Evolutionary conservation across 2,797 vertebrate species (phyloP), one percentile per base, ranked within the genome.

Genomic region (Nannoperca obscura): DNA sequence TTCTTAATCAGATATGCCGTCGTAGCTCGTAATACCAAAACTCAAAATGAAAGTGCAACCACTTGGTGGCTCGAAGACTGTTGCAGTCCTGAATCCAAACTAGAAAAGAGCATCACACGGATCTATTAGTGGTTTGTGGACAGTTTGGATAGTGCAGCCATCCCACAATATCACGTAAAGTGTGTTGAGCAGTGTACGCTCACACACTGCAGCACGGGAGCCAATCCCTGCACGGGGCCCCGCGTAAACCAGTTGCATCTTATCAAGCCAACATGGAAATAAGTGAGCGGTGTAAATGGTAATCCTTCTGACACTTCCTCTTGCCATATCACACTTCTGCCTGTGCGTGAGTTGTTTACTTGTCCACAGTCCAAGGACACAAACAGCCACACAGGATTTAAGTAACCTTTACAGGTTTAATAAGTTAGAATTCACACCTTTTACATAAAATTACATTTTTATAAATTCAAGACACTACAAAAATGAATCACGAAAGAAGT

Each of bases 181-280:
- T 13, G 27, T 42, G 19, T 42, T 38, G 1, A 4, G 24, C 62
- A 50, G 32, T 49, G n/a, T 19, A 53, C 52, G 24, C 7, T 17
- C 27, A 3, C 5, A 24, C 3, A 30, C 7, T 2, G 7, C 15
- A 47, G 14, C 3, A 14, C 40, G 44, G 58, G 9, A 54, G 47
- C n/a, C 3, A 46, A 11, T 38, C 44, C 30, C 46, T 24, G 57
- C 14, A 1, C 13, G 1, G n/a, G 0, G 17, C 46, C 14, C 6
- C 17, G 53, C 50, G 42, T 75, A 8, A 42, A 36, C 20, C 47
- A n/a, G 63, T 58, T 30, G 19, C 59, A 64, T 10, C 42, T 86
- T 76, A 85, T 83, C 74, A 57, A 22, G 12, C 19, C 36, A 58
- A 19, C 36, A 40, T 91, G 89, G 72, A 92, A 92, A 93, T 91